phyloP scores from a whole-genome alignment of 2,888 invertebrate species.

The Eucriotettix oculatus region DNA sequence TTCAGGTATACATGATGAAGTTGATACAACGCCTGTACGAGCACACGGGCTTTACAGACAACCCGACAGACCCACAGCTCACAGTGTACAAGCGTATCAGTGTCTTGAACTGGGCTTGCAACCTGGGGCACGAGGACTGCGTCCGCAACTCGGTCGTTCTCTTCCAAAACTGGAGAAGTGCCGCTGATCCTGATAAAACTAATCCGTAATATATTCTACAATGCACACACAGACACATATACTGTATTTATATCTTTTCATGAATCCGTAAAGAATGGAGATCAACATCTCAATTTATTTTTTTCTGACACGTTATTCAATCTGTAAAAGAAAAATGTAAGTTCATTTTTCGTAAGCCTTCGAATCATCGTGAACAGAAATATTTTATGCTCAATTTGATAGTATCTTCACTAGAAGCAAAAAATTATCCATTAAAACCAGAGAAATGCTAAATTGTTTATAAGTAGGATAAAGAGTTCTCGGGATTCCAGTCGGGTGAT shows the following conservation, averaged over 20 bases:
- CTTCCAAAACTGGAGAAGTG: constrained; percentile 59
- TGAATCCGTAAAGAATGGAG: too few species aligned
- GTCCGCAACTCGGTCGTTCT: constrained; percentile 51
- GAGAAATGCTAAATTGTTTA: too few species aligned
- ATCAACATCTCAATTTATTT: not conserved
- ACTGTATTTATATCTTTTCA: constrained; percentile 2
- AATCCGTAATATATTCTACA: constrained; percentile 44
- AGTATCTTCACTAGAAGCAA: too few species aligned
- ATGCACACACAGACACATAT: not conserved
- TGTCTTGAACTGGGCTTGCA: constrained; percentile 57
- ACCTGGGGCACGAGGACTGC: constrained; percentile 55
- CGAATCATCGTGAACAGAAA: too few species aligned
- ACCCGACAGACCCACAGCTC: constrained; percentile 43
- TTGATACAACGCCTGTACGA: constrained; percentile 48
- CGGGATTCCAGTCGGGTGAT: too few species aligned
- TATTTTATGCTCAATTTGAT: too few species aligned
- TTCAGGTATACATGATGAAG: constrained; percentile 48
- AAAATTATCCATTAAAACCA: too few species aligned
- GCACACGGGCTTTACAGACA: constrained; percentile 51
- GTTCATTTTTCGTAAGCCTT: too few species aligned
- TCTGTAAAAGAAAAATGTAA: too few species aligned
- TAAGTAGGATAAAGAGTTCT: too few species aligned
- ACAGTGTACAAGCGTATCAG: constrained; percentile 54
- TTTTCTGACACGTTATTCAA: not conserved
- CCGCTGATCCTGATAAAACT: constrained; percentile 49